Percentiles rank a stretch among this genome's conserved stretches.
These are phyloP conservation scores for Clupea harengus DNA, from an alignment of 2,113 vertebrate species.

Conservation along the genomic window DNA sequence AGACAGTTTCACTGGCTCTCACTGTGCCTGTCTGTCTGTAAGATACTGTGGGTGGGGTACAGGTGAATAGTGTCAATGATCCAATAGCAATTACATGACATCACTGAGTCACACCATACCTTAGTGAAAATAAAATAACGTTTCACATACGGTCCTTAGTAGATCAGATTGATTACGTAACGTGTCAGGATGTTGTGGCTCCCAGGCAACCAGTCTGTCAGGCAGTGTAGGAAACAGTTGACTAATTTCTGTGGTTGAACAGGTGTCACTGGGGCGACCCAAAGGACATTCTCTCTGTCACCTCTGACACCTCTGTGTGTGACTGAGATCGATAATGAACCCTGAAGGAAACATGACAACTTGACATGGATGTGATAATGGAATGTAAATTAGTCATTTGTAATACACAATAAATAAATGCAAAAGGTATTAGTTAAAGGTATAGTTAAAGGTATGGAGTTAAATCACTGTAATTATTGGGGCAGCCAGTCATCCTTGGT, in stretches of 20 bases:
- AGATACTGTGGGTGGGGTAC: background rate
- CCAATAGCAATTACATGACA: background rate
- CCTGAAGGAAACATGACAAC: background rate
- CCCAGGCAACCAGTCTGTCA: background rate
- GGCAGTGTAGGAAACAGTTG: background rate
- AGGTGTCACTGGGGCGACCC: background rate
- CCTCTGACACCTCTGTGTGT: background rate
- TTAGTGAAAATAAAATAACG: background rate
- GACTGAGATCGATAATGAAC: background rate
- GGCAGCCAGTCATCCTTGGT: background rate
- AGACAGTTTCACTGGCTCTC: no score
- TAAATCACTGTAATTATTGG: background rate
- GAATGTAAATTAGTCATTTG: no score
- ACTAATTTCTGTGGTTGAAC: background rate
- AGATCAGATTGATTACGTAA: background rate
- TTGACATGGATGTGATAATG: no score
- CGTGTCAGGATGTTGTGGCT: background rate
- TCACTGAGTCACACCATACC: background rate
- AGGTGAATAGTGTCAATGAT: background rate
- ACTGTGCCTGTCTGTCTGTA: no score
- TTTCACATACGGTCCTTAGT: background rate
- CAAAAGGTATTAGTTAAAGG: background rate
- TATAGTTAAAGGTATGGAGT: no score
- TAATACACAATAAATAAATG: no score
- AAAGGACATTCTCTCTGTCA: background rate